Base-by-base conservation (phyloP, 2,113 vertebrate species). In the Eulemur macaco region DNA sequence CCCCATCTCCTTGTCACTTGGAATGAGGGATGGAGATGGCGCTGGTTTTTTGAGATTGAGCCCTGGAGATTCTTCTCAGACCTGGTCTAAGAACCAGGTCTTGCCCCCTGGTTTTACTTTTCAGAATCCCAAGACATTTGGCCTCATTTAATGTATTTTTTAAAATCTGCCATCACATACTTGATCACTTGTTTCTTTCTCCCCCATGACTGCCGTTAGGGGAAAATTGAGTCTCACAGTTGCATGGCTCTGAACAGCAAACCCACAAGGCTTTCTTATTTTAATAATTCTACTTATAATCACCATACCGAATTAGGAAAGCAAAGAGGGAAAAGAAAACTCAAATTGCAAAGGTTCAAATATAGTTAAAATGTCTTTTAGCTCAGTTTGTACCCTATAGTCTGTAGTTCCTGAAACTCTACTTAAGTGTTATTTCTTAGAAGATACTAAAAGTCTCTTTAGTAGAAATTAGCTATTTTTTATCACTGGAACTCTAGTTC, bases 101-200 rank as follows among this genome's bases (percentile, higher is more conserved):
- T 93, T 94, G 82, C 47, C 92, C 37, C 37, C 23, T 91, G 63
- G 68, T 83, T 94, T 95, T 88, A 90, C 77, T 95, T 97, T 88
- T 56, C 84, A 92, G 81, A 85, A 31, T 89, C 92, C 63, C 81
- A 87, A 84, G 85, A 95, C 90, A 71, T 95, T 89, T 97, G 92
- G 74, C 89, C 94, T 97, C 93, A 84, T 97, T 97, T 86, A 66
- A 64, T 85, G 21, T 81, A 77, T 90, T 96, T 97, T 94, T 87
- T 58, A 85, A 89, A 87, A 96, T 50, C 81, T 86, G 54, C 60
- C 27, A 6, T 78, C 47, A 31, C 29, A 56, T 9, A 52, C n/a
- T 94, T 21, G 23, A 81, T 78, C 78, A 34, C n/a, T 95, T 92
- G 25, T 96, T 96, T 96, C 25, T 95, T 96, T 86, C 66, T 90